Percentiles rank a stretch among this genome's conserved stretches.
These are phyloP conservation scores for Dicrurus megarhynchus DNA, from an alignment of 2,113 vertebrate genomes.

Conservation along the genomic window DNA sequence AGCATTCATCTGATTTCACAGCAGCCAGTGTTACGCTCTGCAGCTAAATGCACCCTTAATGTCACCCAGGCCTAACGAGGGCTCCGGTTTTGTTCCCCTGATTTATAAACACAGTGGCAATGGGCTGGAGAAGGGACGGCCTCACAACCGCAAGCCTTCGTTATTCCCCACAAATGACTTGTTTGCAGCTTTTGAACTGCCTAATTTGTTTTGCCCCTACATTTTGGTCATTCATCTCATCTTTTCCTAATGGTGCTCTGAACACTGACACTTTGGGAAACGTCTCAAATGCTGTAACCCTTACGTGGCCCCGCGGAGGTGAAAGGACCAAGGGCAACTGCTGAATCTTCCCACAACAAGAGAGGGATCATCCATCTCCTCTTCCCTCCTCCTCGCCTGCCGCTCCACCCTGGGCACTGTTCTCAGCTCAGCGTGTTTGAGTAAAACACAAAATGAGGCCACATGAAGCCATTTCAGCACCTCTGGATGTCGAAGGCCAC, in stretches of 20 bases:
- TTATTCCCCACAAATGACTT: conserved; percentile 2
- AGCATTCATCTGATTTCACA: neutral
- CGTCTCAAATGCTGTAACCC: conserved; percentile 40
- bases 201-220: conserved; percentile 55
- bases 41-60: neutral
- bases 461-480: neutral
- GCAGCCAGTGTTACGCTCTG: neutral
- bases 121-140: neutral
- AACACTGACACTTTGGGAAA: conserved; percentile 35
- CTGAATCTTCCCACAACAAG: conserved; percentile 52
- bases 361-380: conserved; percentile 47
- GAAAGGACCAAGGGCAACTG: conserved; percentile 48
- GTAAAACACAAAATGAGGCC: neutral
- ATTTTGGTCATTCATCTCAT: conserved; percentile 52
- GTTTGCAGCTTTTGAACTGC: conserved; percentile 2
- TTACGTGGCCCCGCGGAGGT: neutral
- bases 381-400: neutral
- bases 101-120: conserved; percentile 15
- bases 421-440: neutral
- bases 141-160: neutral
- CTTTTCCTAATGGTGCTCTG: conserved; percentile 37
- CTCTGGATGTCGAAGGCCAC: neutral
- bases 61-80: neutral
- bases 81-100: neutral
- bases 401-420: neutral